phyloP scores from a whole-genome alignment of 2,888 invertebrate genomes.

The Griposia aprilina region DNA sequence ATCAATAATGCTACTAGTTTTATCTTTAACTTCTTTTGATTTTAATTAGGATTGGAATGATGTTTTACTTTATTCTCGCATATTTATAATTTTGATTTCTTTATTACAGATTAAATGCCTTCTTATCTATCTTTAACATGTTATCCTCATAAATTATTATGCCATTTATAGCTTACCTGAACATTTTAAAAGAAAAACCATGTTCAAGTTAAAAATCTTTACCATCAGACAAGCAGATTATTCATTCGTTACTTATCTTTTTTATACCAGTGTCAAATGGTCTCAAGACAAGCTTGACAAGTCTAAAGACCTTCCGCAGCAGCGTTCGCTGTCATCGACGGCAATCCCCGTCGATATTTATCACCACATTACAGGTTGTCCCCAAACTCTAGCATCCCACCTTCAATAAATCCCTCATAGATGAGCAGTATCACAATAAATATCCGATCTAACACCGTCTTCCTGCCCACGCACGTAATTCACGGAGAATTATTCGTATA shows the following conservation, averaged over 20 bases:
- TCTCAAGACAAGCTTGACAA: conserved; percentile 45
- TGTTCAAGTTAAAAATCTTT: conserved; percentile 43
- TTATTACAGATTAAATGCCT: neutral
- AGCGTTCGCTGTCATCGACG: conserved; percentile 60
- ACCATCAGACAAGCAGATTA: conserved; percentile 45
- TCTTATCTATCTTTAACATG: neutral
- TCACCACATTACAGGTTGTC: conserved; percentile 64
- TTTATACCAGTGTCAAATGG: conserved; percentile 45
- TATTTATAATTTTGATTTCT: conserved; percentile 17
- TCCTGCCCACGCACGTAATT: conserved; percentile 88
- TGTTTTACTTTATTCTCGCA: conserved; percentile 16
- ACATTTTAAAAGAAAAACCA: conserved; percentile 44
- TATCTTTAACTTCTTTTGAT: conserved; percentile 28
- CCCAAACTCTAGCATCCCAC: conserved; percentile 63
- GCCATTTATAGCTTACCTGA: conserved; percentile 18
- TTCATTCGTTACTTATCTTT: conserved; percentile 54
- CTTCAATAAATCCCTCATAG: conserved; percentile 86
- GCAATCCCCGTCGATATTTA: conserved; percentile 62
- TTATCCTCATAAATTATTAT: conserved; percentile 12
- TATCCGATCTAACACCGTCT: conserved; percentile 88
- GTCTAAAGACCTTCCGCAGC: conserved; percentile 56
- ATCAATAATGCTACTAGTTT: conserved; percentile 55
- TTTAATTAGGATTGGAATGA: conserved; percentile 20
- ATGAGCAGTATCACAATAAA: conserved; percentile 86
- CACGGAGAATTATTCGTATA: conserved; percentile 87